Base-by-base conservation (phyloP, 1,140 invertebrate species). In the Neelides sp. region DNA sequence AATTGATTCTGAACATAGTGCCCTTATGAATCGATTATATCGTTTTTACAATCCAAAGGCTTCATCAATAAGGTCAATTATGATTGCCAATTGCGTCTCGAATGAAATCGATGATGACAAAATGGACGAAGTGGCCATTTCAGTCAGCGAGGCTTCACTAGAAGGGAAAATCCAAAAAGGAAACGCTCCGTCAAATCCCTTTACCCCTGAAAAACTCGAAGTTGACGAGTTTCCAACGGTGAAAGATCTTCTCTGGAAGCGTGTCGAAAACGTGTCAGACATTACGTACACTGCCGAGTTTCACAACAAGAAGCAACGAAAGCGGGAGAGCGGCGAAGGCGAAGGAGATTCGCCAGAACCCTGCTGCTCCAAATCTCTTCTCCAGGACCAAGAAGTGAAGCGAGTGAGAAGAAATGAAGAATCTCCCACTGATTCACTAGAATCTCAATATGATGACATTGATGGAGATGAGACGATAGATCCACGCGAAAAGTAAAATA, bases 11-110 rank as follows among this genome's bases (percentile, higher is more conserved):
- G 85, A 88, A 65, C 77, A 83, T 63, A 79, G 83, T 34, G 83
- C 85, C 0, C 80, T 90, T 19, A 80, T 85, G 65, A 83, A 78
- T 64, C 76, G 79, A 58, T 66, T 88, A 34, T 89, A 80, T 64
- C 70, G 73, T 49, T 88, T 90, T 65, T 84, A 84, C 61, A 90
- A 90, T 67, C 71, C 75, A 4, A 88, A 85, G 68, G 83, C 82
- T 3, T 85, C 83, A 55, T 85, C 83, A 1, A 76, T 87, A 28
- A 73, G 82, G 46, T 75, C 78, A n/a, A 71, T 83, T 43, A 77
- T 82, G 72, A 71, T 83, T n/a, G 79, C 80, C 0, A 78, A 81
- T 64, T 82, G 78, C 66, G 62, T 34, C 30, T 34, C 30, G 8
- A 15, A 10, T 15, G 8, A 10, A 15, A 10, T 34, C 30, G 8